phyloP scores from a whole-genome alignment of 2,113 vertebrate genomes.

The Zosterops hypoxanthus region DNA sequence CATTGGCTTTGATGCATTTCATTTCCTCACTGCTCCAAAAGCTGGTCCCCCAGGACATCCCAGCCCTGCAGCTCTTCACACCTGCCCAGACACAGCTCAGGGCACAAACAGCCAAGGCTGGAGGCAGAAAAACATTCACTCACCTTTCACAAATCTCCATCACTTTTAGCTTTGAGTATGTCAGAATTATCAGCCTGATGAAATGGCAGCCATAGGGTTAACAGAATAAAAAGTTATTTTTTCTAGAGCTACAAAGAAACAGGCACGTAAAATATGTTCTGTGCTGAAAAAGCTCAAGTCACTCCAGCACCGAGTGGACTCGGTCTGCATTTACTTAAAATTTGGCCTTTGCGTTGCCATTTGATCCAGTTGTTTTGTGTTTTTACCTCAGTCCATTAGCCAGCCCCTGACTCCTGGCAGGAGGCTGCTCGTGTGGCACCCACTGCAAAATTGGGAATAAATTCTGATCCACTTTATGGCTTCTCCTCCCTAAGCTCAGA shows the following conservation, averaged over 20 bases:
- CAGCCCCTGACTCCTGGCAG: constrained; percentile 30
- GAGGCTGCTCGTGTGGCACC: background rate
- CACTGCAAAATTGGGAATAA: background rate
- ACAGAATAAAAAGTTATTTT: background rate
- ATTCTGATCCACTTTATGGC: background rate
- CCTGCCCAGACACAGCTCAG: background rate
- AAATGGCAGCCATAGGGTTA: background rate
- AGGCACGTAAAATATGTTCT: constrained; percentile 4
- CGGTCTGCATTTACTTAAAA: constrained; percentile 48
- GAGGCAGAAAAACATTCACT: background rate
- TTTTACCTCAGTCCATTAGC: constrained; percentile 19
- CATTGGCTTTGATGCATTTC: background rate
- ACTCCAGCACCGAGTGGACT: constrained; percentile 3
- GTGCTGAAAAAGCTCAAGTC: background rate
- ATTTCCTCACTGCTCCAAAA: background rate
- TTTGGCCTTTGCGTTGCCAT: constrained; percentile 14
- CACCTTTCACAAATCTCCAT: background rate
- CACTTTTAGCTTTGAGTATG: background rate
- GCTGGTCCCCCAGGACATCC: background rate
- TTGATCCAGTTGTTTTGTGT: constrained; percentile 29
- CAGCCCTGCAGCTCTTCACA: background rate
- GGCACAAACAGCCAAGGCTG: background rate
- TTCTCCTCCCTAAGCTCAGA: constrained; percentile 5
- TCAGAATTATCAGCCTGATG: background rate
- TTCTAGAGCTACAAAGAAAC: background rate